phyloP scores from a whole-genome alignment of 2,113 vertebrate genomes.

The Vireo altiloquus region DNA sequence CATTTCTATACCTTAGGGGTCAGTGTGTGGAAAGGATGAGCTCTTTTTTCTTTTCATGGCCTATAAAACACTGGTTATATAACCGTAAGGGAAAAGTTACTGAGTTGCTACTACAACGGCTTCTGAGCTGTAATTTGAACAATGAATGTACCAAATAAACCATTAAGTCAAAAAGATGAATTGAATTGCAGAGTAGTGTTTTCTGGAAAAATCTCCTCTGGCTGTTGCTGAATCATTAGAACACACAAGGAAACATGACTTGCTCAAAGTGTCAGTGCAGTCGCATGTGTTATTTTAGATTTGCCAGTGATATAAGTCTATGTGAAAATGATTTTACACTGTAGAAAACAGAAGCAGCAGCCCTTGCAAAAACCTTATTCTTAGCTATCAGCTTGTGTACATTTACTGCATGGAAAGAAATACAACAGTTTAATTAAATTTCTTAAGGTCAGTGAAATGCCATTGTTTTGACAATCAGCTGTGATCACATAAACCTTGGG shows the following conservation, averaged over 20 bases:
- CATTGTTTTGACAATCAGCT: constrained; percentile 58
- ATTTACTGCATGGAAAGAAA: constrained; percentile 37
- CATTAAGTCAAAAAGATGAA: background rate
- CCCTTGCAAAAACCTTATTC: background rate
- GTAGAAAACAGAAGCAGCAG: constrained; percentile 7
- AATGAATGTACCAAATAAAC: background rate
- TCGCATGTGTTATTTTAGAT: background rate
- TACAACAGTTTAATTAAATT: constrained; percentile 66
- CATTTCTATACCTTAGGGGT: background rate
- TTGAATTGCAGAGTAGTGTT: background rate
- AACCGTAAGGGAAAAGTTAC: background rate
- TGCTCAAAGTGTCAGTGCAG: background rate
- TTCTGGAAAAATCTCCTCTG: background rate
- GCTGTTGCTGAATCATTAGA: background rate
- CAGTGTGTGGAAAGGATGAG: background rate
- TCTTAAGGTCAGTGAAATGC: constrained; percentile 69
- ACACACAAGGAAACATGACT: background rate
- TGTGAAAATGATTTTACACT: background rate
- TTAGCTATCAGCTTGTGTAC: constrained; percentile 23
- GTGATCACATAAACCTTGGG: constrained; percentile 61
- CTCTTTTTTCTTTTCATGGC: background rate
- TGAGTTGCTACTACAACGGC: background rate
- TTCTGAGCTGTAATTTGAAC: background rate
- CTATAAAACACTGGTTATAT: background rate
- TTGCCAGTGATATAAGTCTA: background rate